These are phyloP conservation scores for Tolypeutes matacus DNA, from an alignment of 2,797 vertebrate genomes.

Conservation along the genomic window DNA sequence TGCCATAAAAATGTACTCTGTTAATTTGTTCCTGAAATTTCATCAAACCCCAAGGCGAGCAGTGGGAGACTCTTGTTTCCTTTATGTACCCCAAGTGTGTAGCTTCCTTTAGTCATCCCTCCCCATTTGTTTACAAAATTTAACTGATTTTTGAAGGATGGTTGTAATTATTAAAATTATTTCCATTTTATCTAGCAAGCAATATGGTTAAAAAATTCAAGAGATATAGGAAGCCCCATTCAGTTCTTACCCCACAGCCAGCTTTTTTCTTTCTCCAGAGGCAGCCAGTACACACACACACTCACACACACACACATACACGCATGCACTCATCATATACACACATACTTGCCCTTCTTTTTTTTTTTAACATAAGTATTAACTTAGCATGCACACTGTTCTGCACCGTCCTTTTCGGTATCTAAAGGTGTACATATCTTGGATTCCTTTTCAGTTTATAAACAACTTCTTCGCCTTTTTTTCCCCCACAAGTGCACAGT, in stretches of 20 bases:
- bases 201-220: not conserved
- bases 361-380: too few species aligned
- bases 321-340: accelerated
- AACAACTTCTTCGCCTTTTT: not conserved
- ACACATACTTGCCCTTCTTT: not conserved
- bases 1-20: not conserved
- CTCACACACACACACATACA: not conserved
- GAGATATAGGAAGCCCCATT: not conserved
- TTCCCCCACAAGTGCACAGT: not conserved
- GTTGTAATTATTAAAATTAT: not conserved
- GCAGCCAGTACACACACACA: not conserved
- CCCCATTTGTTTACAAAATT: not conserved
- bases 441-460: constrained; percentile 40
- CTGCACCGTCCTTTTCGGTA: not conserved
- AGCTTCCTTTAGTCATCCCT: not conserved
- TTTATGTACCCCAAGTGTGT: not conserved
- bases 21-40: constrained; percentile 49
- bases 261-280: not conserved
- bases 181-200: not conserved
- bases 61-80: not conserved
- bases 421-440: not conserved
- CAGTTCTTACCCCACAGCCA: not conserved
- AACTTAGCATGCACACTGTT: not conserved
- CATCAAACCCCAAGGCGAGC: not conserved
- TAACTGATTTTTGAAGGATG: constrained; percentile 6